Base-by-base conservation (phyloP, 2,888 invertebrate genomes). In the Stenodema calcarata region DNA sequence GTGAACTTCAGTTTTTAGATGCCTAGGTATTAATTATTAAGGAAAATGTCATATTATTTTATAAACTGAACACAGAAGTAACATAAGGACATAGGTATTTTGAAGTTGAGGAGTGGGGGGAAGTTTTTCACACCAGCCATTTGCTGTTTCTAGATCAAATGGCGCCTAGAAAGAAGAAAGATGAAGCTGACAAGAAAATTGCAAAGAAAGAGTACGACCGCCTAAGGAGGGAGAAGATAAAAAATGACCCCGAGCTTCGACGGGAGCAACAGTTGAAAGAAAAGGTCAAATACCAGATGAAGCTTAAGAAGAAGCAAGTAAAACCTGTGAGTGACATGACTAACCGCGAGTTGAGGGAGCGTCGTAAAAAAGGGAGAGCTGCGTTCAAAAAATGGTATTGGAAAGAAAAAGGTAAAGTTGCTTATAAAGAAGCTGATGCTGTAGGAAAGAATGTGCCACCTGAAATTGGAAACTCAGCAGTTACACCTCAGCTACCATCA, bases 311-410 rank as follows among this genome's bases (percentile, higher is more conserved):
- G 73, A 73, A 73, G 73, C 73, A 73, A 30, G 35, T 54, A 41
- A 62, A 82, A 82, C 18, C 11, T 69, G 62, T 54, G 41, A 27
- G 62, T 30, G 35, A 50, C 30, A 81, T 81, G 69, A 27, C 69
- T 1, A 14, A 27, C 35, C 70, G 35, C 2, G 82, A 82, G 62
- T 16, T 16, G 70, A 69, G 69, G 69, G 27, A 41, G 28, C 16
- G 54, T 27, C 35, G 69, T 28, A 69, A 82, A 82, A 69, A 54
- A 54, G 23, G 83, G 73, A 73, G 73, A 73, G n/a, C 70, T 44
- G 73, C 35, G 23, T 50, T 28, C 30, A 81, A 81, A 41, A 23
- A 62, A 81, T 62, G 27, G 54, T 23, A 41, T 35, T 62, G 81
- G 69, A 62, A 30, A 18, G 41, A 62, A 62, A 12, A 62, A 81